A percentile compares a stretch with the other conserved stretches of the same genome.
These are phyloP conservation scores for Eristalis intricaria DNA, from an alignment of 2,888 invertebrate genomes.

Conservation along the genomic window DNA sequence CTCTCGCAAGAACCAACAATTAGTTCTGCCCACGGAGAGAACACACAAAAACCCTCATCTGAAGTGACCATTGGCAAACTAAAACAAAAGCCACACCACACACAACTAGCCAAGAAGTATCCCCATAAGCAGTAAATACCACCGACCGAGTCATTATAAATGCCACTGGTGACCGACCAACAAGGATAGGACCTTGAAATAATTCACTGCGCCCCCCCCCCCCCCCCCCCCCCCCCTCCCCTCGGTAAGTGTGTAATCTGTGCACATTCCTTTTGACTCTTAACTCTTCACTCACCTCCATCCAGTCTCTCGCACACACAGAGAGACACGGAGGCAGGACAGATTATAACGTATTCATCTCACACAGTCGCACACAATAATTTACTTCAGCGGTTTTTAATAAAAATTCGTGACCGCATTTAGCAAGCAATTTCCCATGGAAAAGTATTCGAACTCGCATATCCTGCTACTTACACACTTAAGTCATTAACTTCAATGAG, in stretches of 20 bases:
- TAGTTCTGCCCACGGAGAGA: not conserved
- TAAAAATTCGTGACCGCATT: constrained; percentile 53
- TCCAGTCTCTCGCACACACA: not conserved
- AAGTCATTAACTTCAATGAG: constrained; percentile 64
- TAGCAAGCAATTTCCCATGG: constrained; percentile 47
- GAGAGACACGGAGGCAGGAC: no score
- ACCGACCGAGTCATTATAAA: not conserved
- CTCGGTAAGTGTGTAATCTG: not conserved
- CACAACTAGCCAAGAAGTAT: not conserved
- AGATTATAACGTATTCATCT: constrained; percentile 7
- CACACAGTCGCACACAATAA: constrained; percentile 20
- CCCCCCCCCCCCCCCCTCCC: not conserved
- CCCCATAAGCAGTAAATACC: not conserved
- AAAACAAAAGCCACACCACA: not conserved
- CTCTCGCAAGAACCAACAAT: not conserved
- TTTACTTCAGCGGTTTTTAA: constrained; percentile 47
- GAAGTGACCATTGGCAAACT: not conserved
- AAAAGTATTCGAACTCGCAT: constrained; percentile 3
- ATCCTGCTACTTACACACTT: constrained; percentile 54
- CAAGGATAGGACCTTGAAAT: not conserved
- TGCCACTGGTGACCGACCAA: not conserved
- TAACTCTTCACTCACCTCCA: not conserved
- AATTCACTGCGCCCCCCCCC: not conserved
- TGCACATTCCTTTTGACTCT: not conserved
- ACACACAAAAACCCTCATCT: not conserved